Percentiles rank a stretch among this genome's conserved stretches.
Evolutionary conservation across 2,113 vertebrate genomes (phyloP).

Genomic region (Monarcha castaneiventris): DNA sequence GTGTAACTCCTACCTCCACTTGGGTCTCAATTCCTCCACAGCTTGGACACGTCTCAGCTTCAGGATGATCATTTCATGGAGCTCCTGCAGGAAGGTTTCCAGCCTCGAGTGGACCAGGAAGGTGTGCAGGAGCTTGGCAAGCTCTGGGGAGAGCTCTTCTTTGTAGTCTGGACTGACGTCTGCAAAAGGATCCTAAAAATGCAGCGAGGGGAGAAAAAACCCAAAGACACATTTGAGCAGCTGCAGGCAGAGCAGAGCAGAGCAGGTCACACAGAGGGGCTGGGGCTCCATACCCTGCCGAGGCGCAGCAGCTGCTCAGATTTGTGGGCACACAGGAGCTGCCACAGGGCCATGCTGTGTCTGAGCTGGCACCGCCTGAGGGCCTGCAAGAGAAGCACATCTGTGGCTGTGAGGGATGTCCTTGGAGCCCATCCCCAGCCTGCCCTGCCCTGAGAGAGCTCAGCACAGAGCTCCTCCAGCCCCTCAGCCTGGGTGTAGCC

Average conservation of each 20-base stretch:
- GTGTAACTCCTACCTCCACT: slow-evolving; percentile 77
- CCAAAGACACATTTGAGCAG: background rate
- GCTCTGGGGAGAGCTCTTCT: slow-evolving; percentile 55
- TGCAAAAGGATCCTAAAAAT: slow-evolving; percentile 85
- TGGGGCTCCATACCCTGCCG: slow-evolving; percentile 73
- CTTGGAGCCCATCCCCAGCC: background rate
- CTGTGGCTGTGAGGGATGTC: background rate
- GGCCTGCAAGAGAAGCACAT: slow-evolving; percentile 68
- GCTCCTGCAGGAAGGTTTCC: slow-evolving; percentile 87
- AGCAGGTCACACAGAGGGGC: background rate
- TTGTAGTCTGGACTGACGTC: slow-evolving; percentile 76
- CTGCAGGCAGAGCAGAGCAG: background rate
- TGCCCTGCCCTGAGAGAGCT: background rate
- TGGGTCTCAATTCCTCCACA: slow-evolving; percentile 70
- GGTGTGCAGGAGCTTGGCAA: slow-evolving; percentile 68
- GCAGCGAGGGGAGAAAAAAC: background rate
- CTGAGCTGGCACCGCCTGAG: slow-evolving; percentile 80
- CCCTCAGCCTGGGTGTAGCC: too few species aligned
- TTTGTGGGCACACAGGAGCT: slow-evolving; percentile 84
- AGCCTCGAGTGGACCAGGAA: slow-evolving; percentile 80
- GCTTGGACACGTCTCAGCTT: slow-evolving; percentile 70
- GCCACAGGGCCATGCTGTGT: slow-evolving; percentile 87
- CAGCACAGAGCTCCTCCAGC: background rate
- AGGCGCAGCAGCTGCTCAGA: slow-evolving; percentile 87
- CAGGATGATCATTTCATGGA: slow-evolving; percentile 89